Percentiles rank a stretch among this genome's conserved stretches.
phyloP scores from a whole-genome alignment of 2,797 vertebrate genomes.

The Cygnus olor region DNA sequence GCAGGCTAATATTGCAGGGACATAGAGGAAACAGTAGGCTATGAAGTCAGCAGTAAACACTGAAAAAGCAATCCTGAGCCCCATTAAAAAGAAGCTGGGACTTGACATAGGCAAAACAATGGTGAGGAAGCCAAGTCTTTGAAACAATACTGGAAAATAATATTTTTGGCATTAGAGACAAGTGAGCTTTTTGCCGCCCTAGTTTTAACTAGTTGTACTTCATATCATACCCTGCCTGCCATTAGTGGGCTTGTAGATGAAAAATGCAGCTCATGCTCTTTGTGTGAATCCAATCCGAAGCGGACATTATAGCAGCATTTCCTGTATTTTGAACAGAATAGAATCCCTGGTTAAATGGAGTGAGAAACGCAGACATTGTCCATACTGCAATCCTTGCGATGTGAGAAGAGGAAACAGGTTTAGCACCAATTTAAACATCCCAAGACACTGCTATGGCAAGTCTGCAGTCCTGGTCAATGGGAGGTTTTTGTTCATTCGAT shows the following conservation, averaged over 20 bases:
- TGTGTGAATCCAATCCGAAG: background rate
- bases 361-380: background rate
- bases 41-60: background rate
- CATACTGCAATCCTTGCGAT: background rate
- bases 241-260: background rate
- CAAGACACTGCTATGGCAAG: background rate
- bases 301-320: background rate
- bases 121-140: background rate
- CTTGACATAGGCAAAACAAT: background rate
- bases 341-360: background rate
- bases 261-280: background rate
- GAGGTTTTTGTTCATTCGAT: background rate
- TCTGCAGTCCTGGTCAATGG: background rate
- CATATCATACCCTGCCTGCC: background rate
- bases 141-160: background rate
- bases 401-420: background rate
- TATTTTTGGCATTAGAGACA: background rate
- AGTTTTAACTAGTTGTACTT: background rate
- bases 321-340: background rate
- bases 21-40: background rate
- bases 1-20: background rate
- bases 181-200: background rate
- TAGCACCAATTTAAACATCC: background rate
- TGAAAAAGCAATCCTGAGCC: background rate
- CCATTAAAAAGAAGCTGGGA: background rate